phyloP scores from a whole-genome alignment of 2,888 invertebrate species.

The Zygothrica quintamaculata region DNA sequence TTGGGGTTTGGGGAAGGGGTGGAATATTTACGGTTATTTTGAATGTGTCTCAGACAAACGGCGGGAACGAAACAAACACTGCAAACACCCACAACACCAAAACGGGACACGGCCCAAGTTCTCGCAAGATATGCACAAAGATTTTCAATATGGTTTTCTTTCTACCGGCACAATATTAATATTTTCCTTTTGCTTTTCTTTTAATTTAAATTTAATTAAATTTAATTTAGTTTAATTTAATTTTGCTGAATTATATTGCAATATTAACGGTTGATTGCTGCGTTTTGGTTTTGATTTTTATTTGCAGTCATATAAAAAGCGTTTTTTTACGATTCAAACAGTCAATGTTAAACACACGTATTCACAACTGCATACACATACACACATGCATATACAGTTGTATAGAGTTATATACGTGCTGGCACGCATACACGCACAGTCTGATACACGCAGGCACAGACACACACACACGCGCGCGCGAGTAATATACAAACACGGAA shows the following conservation, averaged over 20 bases:
- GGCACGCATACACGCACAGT: constrained; percentile 22
- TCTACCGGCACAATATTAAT: not conserved
- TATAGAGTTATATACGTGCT: too few species aligned
- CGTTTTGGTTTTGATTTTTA: constrained; percentile 38
- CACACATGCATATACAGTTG: constrained; percentile 39
- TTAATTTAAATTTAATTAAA: not conserved
- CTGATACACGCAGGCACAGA: constrained; percentile 42
- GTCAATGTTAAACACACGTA: constrained; percentile 53
- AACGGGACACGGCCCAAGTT: constrained; percentile 26
- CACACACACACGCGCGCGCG: constrained; percentile 39
- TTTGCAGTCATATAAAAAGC: constrained; percentile 47
- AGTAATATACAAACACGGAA: constrained; percentile 30
- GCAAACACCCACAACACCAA: constrained; percentile 24
- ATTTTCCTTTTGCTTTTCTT: not conserved
- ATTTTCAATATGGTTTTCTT: constrained; percentile 1
- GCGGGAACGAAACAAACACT: constrained; percentile 36
- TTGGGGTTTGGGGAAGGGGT: constrained; percentile 85
- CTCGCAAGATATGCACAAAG: too few species aligned
- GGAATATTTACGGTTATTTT: constrained; percentile 85
- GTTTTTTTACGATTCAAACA: constrained; percentile 36
- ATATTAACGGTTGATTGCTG: constrained; percentile 20
- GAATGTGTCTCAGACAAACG: constrained; percentile 80
- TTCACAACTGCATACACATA: constrained; percentile 32
- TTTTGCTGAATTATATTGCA: constrained; percentile 15
- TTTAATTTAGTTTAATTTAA: not conserved